Conservation (phyloP, 2,113 vertebrate species). For the Chaetodon trifascialis region DNA sequence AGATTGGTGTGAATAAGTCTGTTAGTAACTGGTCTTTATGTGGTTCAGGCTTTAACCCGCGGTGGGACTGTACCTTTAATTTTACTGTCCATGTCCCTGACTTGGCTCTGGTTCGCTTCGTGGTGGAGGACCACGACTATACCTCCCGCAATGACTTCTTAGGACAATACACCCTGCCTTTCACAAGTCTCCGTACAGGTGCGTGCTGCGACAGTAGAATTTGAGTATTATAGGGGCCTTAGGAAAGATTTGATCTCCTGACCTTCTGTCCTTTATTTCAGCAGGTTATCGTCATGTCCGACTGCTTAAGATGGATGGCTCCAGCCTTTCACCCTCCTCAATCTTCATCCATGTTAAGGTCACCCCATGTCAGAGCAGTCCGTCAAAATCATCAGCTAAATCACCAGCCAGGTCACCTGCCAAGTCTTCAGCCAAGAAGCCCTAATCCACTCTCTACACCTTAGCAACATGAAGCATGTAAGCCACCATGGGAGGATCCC, state of each 20-base stretch:
- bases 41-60: slow-evolving; percentile 92
- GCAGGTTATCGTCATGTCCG: slow-evolving; percentile 95
- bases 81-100: slow-evolving; percentile 90
- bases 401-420: slow-evolving; percentile 14
- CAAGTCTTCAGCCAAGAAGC: slow-evolving; percentile 30
- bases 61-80: slow-evolving; percentile 89
- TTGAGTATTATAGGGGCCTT: background rate
- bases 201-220: background rate
- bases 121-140: slow-evolving; percentile 93
- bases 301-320: slow-evolving; percentile 89
- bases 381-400: slow-evolving; percentile 38
- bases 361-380: slow-evolving; percentile 60
- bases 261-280: background rate
- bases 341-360: slow-evolving; percentile 90
- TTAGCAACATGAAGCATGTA: background rate
- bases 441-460: background rate
- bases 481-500: background rate
- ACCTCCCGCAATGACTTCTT: slow-evolving; percentile 93
- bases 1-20: background rate
- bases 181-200: slow-evolving; percentile 92
- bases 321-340: slow-evolving; percentile 89
- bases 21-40: background rate
- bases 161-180: slow-evolving; percentile 92
- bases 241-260: background rate
- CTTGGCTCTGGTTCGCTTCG: slow-evolving; percentile 91